phyloP scores from a whole-genome alignment of 2,797 vertebrate species.

The Alectoris magna region DNA sequence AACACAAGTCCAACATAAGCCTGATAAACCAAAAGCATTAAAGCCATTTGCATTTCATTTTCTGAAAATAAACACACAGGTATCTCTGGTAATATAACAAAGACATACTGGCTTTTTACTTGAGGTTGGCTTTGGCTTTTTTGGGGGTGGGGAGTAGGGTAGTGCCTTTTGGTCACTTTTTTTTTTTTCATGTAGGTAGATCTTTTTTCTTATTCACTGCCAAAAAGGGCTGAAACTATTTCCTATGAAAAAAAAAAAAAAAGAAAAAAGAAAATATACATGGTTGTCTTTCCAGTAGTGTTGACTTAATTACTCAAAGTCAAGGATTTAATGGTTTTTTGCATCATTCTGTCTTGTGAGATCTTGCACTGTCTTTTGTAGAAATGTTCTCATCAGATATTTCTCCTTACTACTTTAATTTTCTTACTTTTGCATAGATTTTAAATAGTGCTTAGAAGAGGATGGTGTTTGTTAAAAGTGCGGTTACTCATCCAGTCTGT shows the following conservation, averaged over 20 bases:
- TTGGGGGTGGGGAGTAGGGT: not conserved
- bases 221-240: not conserved
- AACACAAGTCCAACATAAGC: not conserved
- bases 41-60: not conserved
- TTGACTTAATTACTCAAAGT: not conserved
- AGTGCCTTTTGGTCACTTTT: not conserved
- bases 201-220: not conserved
- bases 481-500: not conserved
- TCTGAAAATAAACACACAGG: not conserved
- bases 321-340: not conserved
- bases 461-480: not conserved
- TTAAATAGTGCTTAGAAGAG: not conserved
- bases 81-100: not conserved
- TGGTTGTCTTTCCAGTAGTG: not conserved
- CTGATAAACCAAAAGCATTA: not conserved
- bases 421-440: not conserved
- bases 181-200: not conserved
- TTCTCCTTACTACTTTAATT: not conserved
- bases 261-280: no score
- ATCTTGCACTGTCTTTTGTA: not conserved
- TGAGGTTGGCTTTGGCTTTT: not conserved
- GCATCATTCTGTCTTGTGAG: not conserved
- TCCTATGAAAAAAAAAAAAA: not conserved
- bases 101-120: not conserved
- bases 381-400: not conserved